Evolutionary conservation across 1,140 invertebrate genomes (phyloP).

Genomic region (Pachyrhynchus sulphureomaculatus): DNA sequence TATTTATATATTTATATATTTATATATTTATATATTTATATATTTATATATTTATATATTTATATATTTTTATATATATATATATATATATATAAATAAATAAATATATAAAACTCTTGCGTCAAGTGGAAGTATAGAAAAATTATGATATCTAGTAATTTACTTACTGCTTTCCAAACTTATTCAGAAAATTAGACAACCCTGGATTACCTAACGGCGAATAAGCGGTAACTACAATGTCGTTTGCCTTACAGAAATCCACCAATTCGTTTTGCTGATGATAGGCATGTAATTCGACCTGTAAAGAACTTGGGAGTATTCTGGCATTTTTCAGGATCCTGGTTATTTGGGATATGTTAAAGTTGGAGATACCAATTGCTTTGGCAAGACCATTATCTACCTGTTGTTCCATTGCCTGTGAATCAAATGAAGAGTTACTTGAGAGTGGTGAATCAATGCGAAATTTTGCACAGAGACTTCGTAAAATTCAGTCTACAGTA

Average conservation of each 20-base stretch:
- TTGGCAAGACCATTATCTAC: conserved; percentile 64
- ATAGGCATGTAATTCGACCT: conserved; percentile 82
- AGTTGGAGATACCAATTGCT: conserved; percentile 81
- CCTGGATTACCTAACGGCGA: conserved; percentile 78
- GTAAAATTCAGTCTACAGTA: too few relatives aligned
- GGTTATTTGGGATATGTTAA: conserved; percentile 69
- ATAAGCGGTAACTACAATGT: conserved; percentile 79
- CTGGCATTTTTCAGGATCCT: conserved; percentile 63
- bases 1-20: too few relatives aligned
- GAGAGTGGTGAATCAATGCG: too few relatives aligned
- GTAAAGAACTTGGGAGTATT: conserved; percentile 69
- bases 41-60: too few relatives aligned
- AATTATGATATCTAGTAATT: too few relatives aligned
- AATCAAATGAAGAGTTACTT: neutral
- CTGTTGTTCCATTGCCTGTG: conserved; percentile 73
- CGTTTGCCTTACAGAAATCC: conserved; percentile 69
- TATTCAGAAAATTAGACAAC: conserved; percentile 54
- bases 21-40: too few relatives aligned
- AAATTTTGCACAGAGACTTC: too few relatives aligned
- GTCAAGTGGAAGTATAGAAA: too few relatives aligned
- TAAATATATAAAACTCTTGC: too few relatives aligned
- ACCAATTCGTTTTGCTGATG: conserved; percentile 76
- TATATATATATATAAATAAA: too few relatives aligned
- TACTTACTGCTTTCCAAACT: conserved; percentile 50
- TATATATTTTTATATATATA: too few relatives aligned